Conservation (phyloP, 2,888 invertebrate genomes). For the Rhamphomyia laevipes region DNA sequence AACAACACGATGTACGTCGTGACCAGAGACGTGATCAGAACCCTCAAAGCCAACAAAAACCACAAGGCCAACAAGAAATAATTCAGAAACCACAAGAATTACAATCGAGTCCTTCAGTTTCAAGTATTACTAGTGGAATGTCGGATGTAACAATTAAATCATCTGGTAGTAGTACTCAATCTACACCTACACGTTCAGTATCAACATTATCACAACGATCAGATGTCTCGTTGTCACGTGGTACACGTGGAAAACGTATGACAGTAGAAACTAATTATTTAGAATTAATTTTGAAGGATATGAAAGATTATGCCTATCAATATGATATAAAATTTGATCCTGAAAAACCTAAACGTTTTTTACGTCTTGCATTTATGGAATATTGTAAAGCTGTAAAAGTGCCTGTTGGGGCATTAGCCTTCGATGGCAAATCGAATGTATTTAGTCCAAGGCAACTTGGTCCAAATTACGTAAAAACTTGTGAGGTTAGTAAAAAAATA, state of each 20-base stretch:
- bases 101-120: not conserved
- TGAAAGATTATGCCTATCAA: conserved; percentile 46
- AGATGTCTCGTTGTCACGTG: conserved; percentile 15
- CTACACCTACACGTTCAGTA: not conserved
- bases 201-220: conserved; percentile 4
- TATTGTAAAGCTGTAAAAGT: conserved; percentile 31
- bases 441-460: conserved; percentile 34
- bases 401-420: conserved; percentile 46
- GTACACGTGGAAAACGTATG: conserved; percentile 36
- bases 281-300: conserved; percentile 40
- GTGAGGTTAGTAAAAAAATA: not conserved
- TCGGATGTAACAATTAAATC: not conserved
- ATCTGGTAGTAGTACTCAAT: not conserved
- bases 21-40: too few relatives aligned
- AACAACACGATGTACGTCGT: not conserved
- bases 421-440: conserved; percentile 60
- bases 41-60: not conserved
- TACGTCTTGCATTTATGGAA: conserved; percentile 40
- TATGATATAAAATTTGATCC: conserved; percentile 71
- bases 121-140: not conserved
- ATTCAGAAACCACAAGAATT: not conserved
- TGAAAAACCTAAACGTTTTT: conserved; percentile 53
- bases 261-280: conserved; percentile 54
- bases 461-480: not conserved
- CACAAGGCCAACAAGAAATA: conserved; percentile 2